Percentiles rank a stretch among this genome's conserved stretches.
These are phyloP conservation scores for Carollia perspicillata DNA, from an alignment of 2,113 vertebrate genomes.

Conservation along the genomic window DNA sequence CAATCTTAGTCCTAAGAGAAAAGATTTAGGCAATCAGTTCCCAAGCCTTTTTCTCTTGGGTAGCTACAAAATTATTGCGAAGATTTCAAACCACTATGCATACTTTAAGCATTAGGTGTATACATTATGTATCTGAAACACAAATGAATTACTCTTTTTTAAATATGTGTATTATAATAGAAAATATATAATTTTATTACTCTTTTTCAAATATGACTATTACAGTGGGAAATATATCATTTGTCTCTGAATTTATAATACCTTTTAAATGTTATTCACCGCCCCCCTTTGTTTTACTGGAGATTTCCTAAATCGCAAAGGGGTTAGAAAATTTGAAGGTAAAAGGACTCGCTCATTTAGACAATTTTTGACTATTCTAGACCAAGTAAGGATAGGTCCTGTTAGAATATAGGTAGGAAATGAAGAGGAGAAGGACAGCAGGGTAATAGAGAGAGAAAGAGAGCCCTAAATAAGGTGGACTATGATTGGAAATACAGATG, in stretches of 20 bases:
- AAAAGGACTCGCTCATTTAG: background rate
- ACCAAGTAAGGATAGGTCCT: background rate
- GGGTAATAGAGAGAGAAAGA: background rate
- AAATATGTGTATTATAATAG: background rate
- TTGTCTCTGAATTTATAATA: background rate
- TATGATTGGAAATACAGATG: background rate
- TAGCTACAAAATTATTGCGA: background rate
- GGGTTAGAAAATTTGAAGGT: background rate
- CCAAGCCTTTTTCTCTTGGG: background rate
- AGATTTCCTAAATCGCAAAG: background rate
- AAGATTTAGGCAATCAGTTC: background rate
- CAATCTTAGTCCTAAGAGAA: background rate
- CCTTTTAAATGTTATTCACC: background rate
- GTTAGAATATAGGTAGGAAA: background rate
- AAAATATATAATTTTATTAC: background rate
- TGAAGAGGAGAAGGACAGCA: background rate
- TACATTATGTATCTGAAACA: background rate
- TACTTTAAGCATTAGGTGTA: background rate
- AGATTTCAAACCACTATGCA: background rate
- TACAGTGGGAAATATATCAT: background rate
- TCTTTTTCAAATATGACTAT: background rate
- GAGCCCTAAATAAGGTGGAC: background rate
- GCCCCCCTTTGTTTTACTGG: background rate
- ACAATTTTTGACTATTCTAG: background rate
- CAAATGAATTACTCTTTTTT: background rate